Conservation (phyloP, 2,888 invertebrate species). For the Stenotaenia linearis region DNA sequence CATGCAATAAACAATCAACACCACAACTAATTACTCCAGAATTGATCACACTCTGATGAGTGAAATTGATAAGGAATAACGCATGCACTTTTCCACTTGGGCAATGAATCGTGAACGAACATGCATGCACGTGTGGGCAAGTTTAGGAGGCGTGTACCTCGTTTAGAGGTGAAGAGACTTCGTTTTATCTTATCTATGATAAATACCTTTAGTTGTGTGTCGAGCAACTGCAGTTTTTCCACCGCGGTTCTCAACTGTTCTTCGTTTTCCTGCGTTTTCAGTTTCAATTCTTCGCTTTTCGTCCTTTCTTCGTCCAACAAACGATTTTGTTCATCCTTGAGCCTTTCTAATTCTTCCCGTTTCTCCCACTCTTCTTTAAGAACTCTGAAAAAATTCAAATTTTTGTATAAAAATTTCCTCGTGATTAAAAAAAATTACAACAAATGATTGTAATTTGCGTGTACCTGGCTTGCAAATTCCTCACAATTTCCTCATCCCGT, state of each 20-base stretch:
- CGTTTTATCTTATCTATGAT: not conserved
- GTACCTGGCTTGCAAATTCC: slow-evolving; percentile 48
- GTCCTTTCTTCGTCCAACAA: slow-evolving; percentile 67
- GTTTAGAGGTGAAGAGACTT: not conserved
- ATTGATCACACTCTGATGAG: not conserved
- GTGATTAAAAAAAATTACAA: not conserved
- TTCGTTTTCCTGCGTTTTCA: slow-evolving; percentile 65
- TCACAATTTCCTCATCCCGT: slow-evolving; percentile 71
- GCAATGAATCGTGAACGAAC: not conserved
- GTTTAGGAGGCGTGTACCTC: not conserved
- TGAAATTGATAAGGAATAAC: not conserved
- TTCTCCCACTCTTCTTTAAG: slow-evolving; percentile 78
- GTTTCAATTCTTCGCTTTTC: slow-evolving; percentile 68
- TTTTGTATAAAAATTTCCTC: not conserved
- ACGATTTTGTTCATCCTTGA: slow-evolving; percentile 70
- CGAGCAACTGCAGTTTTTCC: slow-evolving; percentile 61
- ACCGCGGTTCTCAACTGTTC: slow-evolving; percentile 66
- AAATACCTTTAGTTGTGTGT: slow-evolving; percentile 61
- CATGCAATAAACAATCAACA: not conserved
- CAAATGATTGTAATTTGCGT: not conserved
- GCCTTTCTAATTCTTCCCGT: slow-evolving; percentile 68
- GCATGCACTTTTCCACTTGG: not conserved
- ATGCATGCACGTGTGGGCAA: not conserved
- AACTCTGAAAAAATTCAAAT: slow-evolving; percentile 49
- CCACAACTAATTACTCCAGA: not conserved